A percentile compares a stretch with the other conserved stretches of the same genome.
Evolutionary conservation across 30 jellyfish, hydroid and myxozoan species (phyloP).

Genomic region (Haliclystus octoradiatus): DNA sequence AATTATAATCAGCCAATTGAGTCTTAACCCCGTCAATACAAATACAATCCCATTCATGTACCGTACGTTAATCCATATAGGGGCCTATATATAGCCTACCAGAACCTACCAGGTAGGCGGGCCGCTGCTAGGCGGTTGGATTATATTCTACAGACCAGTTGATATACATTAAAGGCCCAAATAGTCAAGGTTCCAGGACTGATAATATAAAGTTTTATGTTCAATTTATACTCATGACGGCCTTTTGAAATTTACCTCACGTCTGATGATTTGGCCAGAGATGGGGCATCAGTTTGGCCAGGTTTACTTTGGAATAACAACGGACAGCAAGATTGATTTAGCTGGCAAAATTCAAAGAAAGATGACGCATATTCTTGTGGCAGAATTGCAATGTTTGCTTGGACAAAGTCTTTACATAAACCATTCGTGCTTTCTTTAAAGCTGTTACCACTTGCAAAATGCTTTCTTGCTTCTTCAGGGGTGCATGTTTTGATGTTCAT

Average conservation of each 20-base stretch:
- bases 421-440: conserved; percentile 39
- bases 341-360: conserved; percentile 50
- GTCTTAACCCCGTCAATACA: too few species aligned
- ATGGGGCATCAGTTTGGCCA: conserved; percentile 65
- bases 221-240: not conserved
- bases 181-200: too few species aligned
- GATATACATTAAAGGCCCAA: too few species aligned
- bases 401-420: conserved; percentile 38
- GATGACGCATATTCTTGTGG: conserved; percentile 45
- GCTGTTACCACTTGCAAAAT: conserved; percentile 19
- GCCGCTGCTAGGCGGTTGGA: too few species aligned
- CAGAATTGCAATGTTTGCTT: conserved; percentile 52
- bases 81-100: too few species aligned
- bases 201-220: too few species aligned
- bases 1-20: too few species aligned
- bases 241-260: conserved; percentile 21
- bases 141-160: too few species aligned
- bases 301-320: conserved; percentile 50
- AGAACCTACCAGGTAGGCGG: too few species aligned
- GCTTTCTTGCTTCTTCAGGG: conserved; percentile 24
- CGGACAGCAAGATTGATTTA: conserved; percentile 64
- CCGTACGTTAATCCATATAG: too few species aligned
- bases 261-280: conserved; percentile 56
- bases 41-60: too few species aligned
- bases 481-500: too few species aligned